Base-by-base conservation (phyloP, 2,888 invertebrate species). In the Tholera decimalis region DNA sequence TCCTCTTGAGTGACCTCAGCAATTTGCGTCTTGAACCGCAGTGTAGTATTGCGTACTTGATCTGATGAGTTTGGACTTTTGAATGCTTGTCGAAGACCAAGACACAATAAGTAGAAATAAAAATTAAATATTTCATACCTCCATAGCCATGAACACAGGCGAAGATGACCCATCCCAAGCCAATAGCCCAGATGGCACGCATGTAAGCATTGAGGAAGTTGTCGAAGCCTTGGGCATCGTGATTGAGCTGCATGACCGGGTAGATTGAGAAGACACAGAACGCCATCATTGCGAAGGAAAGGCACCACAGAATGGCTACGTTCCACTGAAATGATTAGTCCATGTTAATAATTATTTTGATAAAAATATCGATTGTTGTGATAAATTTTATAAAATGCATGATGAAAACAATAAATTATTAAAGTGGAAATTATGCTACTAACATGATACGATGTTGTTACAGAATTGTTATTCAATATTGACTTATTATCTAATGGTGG, bases 81-180 rank as follows among this genome's bases (percentile, higher is more conserved):
- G n/a, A n/a, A n/a, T n/a, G n/a, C n/a, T n/a, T n/a, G n/a, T n/a
- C n/a, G n/a, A n/a, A n/a, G n/a, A n/a, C n/a, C n/a, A n/a, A n/a
- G n/a, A n/a, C n/a, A n/a, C n/a, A n/a, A n/a, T 11, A 22, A 43
- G 22, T 20, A 11, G 4, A 2, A 7, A 24, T 1, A n/a, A 24
- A 28, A n/a, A 68, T 13, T 3, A 39, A 54, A 15, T 4, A 22
- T 9, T 26, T 63, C 69, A 77, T 79, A 95, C 96, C 96, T 88
- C 95, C 96, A 83, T 93, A 93, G 47, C 95, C 95, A 59, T 91
- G 86, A 2, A 86, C 87, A 64, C 96, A 95, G 1, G 94, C 94
- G 51, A 94, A 90, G 33, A 95, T 91, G 2, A 96, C 73, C 95
- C 95, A 95, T 1, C 92, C 89, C 8, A 96, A 74, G 2, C 85